Evolutionary conservation across 2,888 invertebrate species (phyloP), one percentile per base, ranked within the genome.

Genomic region (Marronus borbonicus): DNA sequence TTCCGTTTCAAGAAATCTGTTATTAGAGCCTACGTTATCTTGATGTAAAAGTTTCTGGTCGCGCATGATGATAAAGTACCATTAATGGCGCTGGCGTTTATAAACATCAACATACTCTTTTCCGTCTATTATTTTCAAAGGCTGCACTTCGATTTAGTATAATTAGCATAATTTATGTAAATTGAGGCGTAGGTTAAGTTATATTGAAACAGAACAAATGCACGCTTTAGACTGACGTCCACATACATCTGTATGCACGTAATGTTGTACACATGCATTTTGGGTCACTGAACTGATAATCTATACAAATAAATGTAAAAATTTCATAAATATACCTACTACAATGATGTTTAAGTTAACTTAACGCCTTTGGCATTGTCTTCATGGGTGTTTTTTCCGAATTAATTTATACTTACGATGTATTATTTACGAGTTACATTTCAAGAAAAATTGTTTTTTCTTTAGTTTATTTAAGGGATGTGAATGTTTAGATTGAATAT

Each of bases 111-210:
- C 70, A 52, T 55, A 74, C 60, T 44, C 72, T 60, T 72, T 72
- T 72, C 55, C 39, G 39, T 60, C 58, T 60, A 60, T 60, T 72
- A 60, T 74, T 74, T 74, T 44, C 60, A 44, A 74, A 74, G 72
- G 39, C 60, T 74, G 62, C 24, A 74, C 72, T 74, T 74, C 72
- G 72, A 74, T 76, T 68, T 77, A 44, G 65, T 64, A 39, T 55
- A 65, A 77, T 77, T 77, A 77, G 52, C 72, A 77, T 77, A 77
- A 77, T 77, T 74, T 70, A 77, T 77, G 70, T 72, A 72, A 77
- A 70, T 77, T 70, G 52, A 70, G 39, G 64, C 77, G 77, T 70
- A 69, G 77, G 77, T 55, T 76, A 76, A 60, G 44, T 60, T 74
- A 74, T 62, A 74, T 74, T 60, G 20, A 60, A 74, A 74, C 60